These are phyloP conservation scores for Uropsilus gracilis DNA, from an alignment of 2,113 vertebrate genomes.

Conservation along the genomic window DNA sequence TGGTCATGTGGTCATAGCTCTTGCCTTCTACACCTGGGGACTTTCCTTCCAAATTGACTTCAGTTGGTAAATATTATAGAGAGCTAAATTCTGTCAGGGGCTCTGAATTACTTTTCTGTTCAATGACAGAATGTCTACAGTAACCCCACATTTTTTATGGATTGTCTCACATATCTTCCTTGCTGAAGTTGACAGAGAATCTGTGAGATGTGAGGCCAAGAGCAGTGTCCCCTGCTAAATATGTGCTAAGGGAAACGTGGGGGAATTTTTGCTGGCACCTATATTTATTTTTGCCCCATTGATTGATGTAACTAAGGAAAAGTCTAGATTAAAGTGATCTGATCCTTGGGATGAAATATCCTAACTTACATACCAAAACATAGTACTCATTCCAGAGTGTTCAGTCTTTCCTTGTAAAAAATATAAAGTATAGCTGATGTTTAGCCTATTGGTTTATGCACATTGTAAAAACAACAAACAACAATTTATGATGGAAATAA, in stretches of 20 bases:
- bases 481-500: slow-evolving; percentile 72
- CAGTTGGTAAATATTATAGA: slow-evolving; percentile 64
- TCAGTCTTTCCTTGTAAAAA: slow-evolving; percentile 52
- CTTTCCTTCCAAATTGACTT: slow-evolving; percentile 56
- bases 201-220: slow-evolving; percentile 51
- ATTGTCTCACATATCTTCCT: slow-evolving; percentile 62
- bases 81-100: slow-evolving; percentile 52
- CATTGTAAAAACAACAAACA: slow-evolving; percentile 68
- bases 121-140: slow-evolving; percentile 65
- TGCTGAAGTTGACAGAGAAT: slow-evolving; percentile 40
- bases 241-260: slow-evolving; percentile 6
- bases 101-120: slow-evolving; percentile 68
- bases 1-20: neutral
- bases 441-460: slow-evolving; percentile 43
- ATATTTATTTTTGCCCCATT: slow-evolving; percentile 62
- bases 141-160: slow-evolving; percentile 61
- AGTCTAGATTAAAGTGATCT: slow-evolving; percentile 51
- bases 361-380: slow-evolving; percentile 27
- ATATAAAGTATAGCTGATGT: slow-evolving; percentile 39
- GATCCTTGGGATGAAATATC: slow-evolving; percentile 5
- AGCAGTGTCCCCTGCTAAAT: slow-evolving; percentile 61
- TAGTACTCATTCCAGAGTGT: neutral
- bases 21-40: neutral
- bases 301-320: slow-evolving; percentile 42
- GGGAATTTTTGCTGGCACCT: slow-evolving; percentile 26